phyloP scores from a whole-genome alignment of 2,888 invertebrate species.

The Standfussiana lucernea region DNA sequence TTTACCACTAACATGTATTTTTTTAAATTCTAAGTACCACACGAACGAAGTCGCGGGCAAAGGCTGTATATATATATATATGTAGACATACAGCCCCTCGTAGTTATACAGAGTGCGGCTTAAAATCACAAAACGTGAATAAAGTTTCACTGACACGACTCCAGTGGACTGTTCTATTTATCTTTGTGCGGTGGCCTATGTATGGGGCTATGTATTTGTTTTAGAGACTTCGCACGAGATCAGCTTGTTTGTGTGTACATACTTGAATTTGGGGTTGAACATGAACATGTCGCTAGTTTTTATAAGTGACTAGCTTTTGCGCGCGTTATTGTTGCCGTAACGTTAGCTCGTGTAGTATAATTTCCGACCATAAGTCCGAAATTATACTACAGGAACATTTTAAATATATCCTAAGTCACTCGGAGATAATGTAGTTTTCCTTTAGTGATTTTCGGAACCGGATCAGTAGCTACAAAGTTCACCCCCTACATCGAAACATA shows the following conservation, averaged over 20 bases:
- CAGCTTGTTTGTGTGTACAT: conserved; percentile 5
- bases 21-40: too few species aligned
- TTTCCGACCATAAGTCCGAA: too few species aligned
- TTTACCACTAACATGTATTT: too few species aligned
- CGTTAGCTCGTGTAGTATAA: too few species aligned
- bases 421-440: not conserved
- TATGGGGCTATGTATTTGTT: conserved; percentile 19
- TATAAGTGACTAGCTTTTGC: not conserved
- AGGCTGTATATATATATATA: too few species aligned
- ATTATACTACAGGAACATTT: not conserved
- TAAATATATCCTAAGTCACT: not conserved
- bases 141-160: conserved; percentile 36
- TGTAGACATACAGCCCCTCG: not conserved
- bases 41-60: too few species aligned
- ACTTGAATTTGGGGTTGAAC: not conserved
- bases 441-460: not conserved
- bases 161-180: conserved; percentile 11
- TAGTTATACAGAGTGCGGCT: conserved; percentile 16
- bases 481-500: too few species aligned
- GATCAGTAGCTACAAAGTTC: not conserved
- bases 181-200: conserved; percentile 13
- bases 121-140: conserved; percentile 45
- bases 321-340: too few species aligned
- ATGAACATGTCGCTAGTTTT: not conserved
- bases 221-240: conserved; percentile 23